Conservation (phyloP, 2,888 invertebrate species). For the Agrochola lychnidis region DNA sequence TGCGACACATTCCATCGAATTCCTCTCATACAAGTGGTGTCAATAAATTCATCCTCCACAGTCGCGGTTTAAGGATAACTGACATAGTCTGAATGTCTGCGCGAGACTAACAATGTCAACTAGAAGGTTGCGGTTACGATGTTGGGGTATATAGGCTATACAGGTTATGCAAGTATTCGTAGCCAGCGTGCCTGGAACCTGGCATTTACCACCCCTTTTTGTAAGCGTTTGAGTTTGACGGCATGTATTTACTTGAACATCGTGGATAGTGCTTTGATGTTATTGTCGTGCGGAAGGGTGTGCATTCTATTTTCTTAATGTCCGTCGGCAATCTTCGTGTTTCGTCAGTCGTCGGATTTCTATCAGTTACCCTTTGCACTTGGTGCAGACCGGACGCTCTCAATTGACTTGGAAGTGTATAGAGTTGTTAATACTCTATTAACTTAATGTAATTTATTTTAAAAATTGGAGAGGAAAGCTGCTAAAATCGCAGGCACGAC, state of each 20-base stretch:
- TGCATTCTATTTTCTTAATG: neutral
- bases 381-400: no score
- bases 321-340: no score
- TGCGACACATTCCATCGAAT: constrained; percentile 61
- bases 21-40: constrained; percentile 74
- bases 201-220: constrained; percentile 66
- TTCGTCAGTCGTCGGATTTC: no score
- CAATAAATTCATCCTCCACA: constrained; percentile 81
- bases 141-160: constrained; percentile 69
- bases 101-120: constrained; percentile 80
- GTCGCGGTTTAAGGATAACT: constrained; percentile 78
- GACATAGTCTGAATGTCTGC: constrained; percentile 82
- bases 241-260: constrained; percentile 37
- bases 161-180: constrained; percentile 79
- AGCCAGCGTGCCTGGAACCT: constrained; percentile 65
- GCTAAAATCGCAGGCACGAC: no score
- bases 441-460: no score
- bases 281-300: neutral
- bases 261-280: constrained; percentile 24
- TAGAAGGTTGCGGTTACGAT: constrained; percentile 74
- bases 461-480: no score
- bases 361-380: no score
- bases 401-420: no score
- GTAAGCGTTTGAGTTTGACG: constrained; percentile 47
- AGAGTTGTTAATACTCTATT: no score